A percentile compares a stretch with the other conserved stretches of the same genome.
phyloP scores from a whole-genome alignment of 2,113 vertebrate species.

The Entelurus aequoreus region DNA sequence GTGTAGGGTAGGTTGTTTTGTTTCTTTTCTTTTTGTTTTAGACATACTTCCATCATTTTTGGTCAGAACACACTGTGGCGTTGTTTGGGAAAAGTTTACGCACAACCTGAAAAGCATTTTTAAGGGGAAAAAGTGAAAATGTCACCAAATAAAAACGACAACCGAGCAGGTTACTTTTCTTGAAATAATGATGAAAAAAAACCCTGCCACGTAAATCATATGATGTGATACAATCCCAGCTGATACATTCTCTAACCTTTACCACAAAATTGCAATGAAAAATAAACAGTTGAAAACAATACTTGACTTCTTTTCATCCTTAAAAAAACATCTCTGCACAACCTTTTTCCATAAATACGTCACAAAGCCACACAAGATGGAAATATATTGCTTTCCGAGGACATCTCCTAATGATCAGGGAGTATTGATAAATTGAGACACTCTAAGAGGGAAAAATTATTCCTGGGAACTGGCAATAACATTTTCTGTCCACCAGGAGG shows the following conservation, averaged over 20 bases:
- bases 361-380: slow-evolving; percentile 54
- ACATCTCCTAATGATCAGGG: slow-evolving; percentile 50
- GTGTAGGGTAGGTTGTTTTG: background rate
- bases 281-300: slow-evolving; percentile 1
- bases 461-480: slow-evolving; percentile 58
- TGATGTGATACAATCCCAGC: slow-evolving; percentile 34
- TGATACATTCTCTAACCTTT: slow-evolving; percentile 54
- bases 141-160: slow-evolving; percentile 19
- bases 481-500: slow-evolving; percentile 68
- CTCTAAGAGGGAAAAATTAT: slow-evolving; percentile 33
- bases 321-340: slow-evolving; percentile 21
- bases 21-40: slow-evolving; percentile 1
- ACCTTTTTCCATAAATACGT: slow-evolving; percentile 34
- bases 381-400: slow-evolving; percentile 68
- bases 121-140: slow-evolving; percentile 15
- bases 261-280: slow-evolving; percentile 63
- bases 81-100: background rate
- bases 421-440: slow-evolving; percentile 39
- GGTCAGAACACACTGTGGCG: background rate
- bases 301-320: background rate
- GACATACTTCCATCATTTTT: slow-evolving; percentile 5
- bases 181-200: slow-evolving; percentile 22
- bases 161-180: slow-evolving; percentile 19
- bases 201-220: slow-evolving; percentile 32
- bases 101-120: slow-evolving; percentile 10